Evolutionary conservation across 2,113 vertebrate genomes (phyloP).

Genomic region (Sinosuthora webbiana): DNA sequence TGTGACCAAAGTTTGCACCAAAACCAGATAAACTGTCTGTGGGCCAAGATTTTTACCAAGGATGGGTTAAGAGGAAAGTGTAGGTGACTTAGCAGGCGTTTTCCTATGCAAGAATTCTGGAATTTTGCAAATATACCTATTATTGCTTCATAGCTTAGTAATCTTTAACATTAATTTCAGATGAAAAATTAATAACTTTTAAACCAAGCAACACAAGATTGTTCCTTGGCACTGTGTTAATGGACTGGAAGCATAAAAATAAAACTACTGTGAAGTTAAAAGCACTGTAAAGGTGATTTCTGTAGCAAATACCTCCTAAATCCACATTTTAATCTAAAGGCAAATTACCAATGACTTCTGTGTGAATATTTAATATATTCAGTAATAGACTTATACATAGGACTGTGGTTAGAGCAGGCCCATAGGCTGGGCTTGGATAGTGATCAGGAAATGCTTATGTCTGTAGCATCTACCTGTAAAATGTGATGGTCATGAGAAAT

Average conservation of each 20-base stretch:
- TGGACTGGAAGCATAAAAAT: background rate
- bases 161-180: background rate
- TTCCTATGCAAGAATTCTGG: background rate
- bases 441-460: background rate
- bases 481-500: background rate
- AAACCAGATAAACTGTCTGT: background rate
- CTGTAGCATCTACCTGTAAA: background rate
- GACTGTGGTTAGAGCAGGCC: accelerated
- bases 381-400: background rate
- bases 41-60: background rate
- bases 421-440: background rate
- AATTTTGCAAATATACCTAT: background rate
- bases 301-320: background rate
- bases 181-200: background rate
- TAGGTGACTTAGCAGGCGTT: background rate
- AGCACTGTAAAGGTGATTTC: background rate
- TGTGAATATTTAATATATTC: background rate
- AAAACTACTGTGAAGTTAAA: background rate
- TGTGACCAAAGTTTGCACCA: background rate
- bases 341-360: background rate
- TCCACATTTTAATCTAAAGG: background rate
- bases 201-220: background rate
- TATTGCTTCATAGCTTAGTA: background rate
- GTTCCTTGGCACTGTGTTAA: background rate
- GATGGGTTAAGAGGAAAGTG: background rate